A percentile compares a stretch with the other conserved stretches of the same genome.
These are phyloP conservation scores for Anoura caudifer DNA, from an alignment of 2,113 vertebrate species.

Conservation along the genomic window DNA sequence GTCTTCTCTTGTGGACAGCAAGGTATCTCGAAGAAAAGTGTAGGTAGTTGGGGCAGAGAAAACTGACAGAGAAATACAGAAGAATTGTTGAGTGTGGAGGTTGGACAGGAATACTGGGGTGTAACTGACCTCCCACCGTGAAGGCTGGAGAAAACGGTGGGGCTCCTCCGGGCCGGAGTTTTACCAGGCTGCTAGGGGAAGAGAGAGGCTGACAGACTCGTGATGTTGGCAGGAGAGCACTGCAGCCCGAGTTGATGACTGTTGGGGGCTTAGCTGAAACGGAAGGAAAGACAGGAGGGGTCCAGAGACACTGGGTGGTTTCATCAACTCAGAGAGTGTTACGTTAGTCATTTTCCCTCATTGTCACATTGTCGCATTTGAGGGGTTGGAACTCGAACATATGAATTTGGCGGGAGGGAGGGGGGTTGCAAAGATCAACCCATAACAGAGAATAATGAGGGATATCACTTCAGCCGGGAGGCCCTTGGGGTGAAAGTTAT, in stretches of 20 bases:
- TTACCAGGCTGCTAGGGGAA: neutral
- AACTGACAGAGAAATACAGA: neutral
- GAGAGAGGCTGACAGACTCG: neutral
- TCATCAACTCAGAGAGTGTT: neutral
- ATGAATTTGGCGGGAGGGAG: too few species aligned
- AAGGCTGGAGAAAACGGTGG: neutral
- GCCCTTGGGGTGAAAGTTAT: neutral
- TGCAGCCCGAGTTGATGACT: neutral
- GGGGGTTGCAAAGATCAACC: neutral
- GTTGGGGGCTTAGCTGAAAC: neutral
- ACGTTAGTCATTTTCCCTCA: too few species aligned
- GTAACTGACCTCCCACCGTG: neutral
- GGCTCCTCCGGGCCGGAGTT: neutral
- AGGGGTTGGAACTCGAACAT: neutral
- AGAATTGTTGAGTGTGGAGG: too few species aligned
- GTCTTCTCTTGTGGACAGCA: neutral
- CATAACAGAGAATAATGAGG: neutral
- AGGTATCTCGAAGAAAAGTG: neutral
- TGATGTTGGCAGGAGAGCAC: neutral
- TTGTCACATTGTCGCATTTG: neutral
- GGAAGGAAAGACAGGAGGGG: neutral
- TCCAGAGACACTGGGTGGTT: neutral
- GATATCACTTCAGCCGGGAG: neutral
- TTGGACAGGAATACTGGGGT: accelerated
- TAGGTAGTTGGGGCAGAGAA: neutral